Evolutionary conservation across 2,113 vertebrate genomes (phyloP), one percentile per base, ranked within the genome.

Genomic region (Sturnus vulgaris): DNA sequence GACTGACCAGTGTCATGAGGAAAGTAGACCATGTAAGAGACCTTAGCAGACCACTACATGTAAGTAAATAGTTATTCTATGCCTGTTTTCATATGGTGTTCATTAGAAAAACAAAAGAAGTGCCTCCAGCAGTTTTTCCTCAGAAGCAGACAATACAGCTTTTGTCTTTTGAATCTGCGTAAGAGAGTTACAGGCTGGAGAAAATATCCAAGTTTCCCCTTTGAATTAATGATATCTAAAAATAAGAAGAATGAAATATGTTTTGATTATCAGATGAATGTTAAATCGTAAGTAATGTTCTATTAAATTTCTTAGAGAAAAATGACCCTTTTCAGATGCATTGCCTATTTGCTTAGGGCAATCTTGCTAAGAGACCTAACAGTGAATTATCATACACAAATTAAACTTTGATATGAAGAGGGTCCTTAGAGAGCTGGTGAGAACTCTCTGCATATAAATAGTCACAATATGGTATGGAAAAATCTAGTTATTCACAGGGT

Each of bases 21-120:
- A 42, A 68, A 25, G 2, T 19, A 76, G 69, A 30, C 14, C 27
- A 27, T 20, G 11, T 65, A 66, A 3, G 5, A 86, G 35, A 93
- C 46, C 44, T 50, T 75, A 69, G 42, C 3, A 83, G 85, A 80
- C 46, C 31, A 47, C 81, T 69, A 22, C 46, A 63, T 76, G 50
- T 92, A 93, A 85, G 66, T 90, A 93, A 91, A 95, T 95, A 90
- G 86, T 86, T 93, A 76, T 86, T 95, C 83, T 96, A 53, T 92
- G 92, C 44, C 49, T 50, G 37, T 94, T 92, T 88, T 92, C 94
- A 91, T 92, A 92, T 88, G 91, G 79, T 84, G 37, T 87, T 97
- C 88, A 88, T 95, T 93, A 95, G 68, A 72, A 90, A 94, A 93
- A 93, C 57, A 95, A 94, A 97, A 96, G 84, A 93, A 92, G 16